Conservation (phyloP, 2,888 invertebrate genomes). For the Baronia brevicornis region DNA sequence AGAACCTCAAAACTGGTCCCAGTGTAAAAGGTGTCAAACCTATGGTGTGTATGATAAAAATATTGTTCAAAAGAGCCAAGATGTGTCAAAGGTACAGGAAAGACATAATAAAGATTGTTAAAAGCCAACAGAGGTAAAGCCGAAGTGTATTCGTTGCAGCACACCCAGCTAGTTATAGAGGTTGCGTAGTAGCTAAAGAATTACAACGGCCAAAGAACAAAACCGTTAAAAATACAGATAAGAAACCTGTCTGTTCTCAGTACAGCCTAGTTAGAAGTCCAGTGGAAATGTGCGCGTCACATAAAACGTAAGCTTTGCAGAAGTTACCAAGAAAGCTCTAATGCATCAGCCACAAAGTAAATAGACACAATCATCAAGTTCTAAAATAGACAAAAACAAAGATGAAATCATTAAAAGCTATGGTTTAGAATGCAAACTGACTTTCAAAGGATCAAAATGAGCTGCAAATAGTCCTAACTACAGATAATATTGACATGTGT, state of each 20-base stretch:
- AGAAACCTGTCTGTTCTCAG: not conserved
- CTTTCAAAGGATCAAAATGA: conserved; percentile 3
- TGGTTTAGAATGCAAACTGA: conserved; percentile 3
- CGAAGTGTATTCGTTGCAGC: conserved; percentile 15
- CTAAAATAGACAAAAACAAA: conserved; percentile 1
- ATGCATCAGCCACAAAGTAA: too few species aligned
- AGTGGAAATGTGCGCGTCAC: too few species aligned
- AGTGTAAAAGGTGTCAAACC: too few species aligned
- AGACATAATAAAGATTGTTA: conserved; percentile 8
- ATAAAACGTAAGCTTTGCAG: too few species aligned
- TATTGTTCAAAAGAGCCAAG: too few species aligned
- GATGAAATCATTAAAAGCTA: not conserved
- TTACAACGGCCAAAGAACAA: conserved; percentile 7
- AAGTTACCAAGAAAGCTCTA: too few species aligned
- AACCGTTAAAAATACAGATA: not conserved
- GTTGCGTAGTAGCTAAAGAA: conserved; percentile 14
- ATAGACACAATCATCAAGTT: too few species aligned
- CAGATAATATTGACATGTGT: conserved; percentile 7
- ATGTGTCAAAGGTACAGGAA: too few species aligned
- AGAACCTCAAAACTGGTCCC: too few species aligned
- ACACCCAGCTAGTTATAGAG: conserved; percentile 14
- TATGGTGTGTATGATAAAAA: too few species aligned
- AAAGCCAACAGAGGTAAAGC: conserved; percentile 13
- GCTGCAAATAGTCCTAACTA: conserved; percentile 8
- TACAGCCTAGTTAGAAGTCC: too few species aligned